Base-by-base conservation (phyloP, 2,888 invertebrate species). In the Ctenicera cuprea region DNA sequence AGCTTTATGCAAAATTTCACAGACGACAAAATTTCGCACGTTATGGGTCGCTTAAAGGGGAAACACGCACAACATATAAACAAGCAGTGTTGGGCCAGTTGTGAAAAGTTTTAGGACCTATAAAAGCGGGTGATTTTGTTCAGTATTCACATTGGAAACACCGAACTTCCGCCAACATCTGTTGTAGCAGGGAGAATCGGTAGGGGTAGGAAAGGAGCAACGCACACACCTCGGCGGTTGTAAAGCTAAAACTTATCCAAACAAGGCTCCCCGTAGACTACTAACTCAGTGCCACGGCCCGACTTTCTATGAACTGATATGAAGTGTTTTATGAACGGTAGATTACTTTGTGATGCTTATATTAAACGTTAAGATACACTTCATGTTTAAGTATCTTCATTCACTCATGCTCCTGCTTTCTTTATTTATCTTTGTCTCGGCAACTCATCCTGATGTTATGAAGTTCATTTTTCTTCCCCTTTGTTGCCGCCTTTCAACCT, bases 121-220 rank as follows among this genome's bases (percentile, higher is more conserved):
- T 80, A 80, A 80, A 80, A 80, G 78, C 66, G 76, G 76, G 71
- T 70, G 79, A 76, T 79, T 76, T 77, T 77, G 80, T 76, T 81
- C 79, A 80, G 81, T 77, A 82, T 81, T 80, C 82, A 79, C 79
- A 78, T 76, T 71, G 79, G 76, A 74, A 78, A 79, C 78, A 74
- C 75, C 77, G 68, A 73, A 80, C 75, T 78, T 78, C 77, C 76
- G 75, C 77, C 72, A 78, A 80, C 80, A 80, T 79, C 79, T 80
- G 80, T 77, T 78, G 78, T 78, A 77, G 80, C 66, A 71, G 50
- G 72, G 75, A 48, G 67, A 64, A 54, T 66, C 43, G 67, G 62
- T 54, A 20, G 57, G 59, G 30, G 16, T 59, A 26, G 18, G 69
- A 9, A 33, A 33, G 18, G 30, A 50, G 64, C 63, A 64, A 43